Base-by-base conservation (phyloP, 2,888 invertebrate species). In the Hydropsyche betteni region DNA sequence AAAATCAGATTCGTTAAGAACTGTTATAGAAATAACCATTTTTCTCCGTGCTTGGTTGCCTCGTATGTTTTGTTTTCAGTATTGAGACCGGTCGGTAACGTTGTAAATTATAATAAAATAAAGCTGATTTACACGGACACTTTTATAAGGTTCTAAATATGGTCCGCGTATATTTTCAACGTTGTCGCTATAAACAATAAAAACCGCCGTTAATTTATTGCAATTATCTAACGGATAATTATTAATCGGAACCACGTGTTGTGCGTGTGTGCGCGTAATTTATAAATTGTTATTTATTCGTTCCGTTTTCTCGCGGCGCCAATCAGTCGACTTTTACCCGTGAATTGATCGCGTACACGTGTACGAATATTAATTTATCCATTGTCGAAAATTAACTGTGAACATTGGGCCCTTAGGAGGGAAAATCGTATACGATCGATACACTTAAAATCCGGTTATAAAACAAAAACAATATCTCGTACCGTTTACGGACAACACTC, bases 401-500 rank as follows among this genome's bases (percentile, higher is more conserved):
- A 50, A 16, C 34, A 16, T 36, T 36, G 7, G 24, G 34, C 68
- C n/a, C 16, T 68, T 14, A 34, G n/a, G 16, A 69, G 44, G 12
- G 16, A 50, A 50, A 38, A 50, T 10, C 38, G 24, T 44, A 69
- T 51, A 8, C 44, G 52, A 16, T 16, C n/a, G 51, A 70, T 70
- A 69, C 16, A 50, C 44, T 64, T 14, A 24, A 75, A 75, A 75
- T 77, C 77, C 77, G 75, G 77, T 77, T 77, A 61, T 77, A 77
- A 75, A 77, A 69, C 64, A 69, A 75, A 74, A 77, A 70, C 70
- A 70, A 70, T 70, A 70, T 70, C 70, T 70, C 52, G 70, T 51
- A 70, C 70, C 70, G 70, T 70, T 70, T 70, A 70, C 70, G 53
- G 36, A 70, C 70, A 70, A 70, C 52, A 53, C 51, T 51, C 70